These are phyloP conservation scores for Forbesichthys papilliferus DNA, from an alignment of 2,113 vertebrate species.

Conservation along the genomic window DNA sequence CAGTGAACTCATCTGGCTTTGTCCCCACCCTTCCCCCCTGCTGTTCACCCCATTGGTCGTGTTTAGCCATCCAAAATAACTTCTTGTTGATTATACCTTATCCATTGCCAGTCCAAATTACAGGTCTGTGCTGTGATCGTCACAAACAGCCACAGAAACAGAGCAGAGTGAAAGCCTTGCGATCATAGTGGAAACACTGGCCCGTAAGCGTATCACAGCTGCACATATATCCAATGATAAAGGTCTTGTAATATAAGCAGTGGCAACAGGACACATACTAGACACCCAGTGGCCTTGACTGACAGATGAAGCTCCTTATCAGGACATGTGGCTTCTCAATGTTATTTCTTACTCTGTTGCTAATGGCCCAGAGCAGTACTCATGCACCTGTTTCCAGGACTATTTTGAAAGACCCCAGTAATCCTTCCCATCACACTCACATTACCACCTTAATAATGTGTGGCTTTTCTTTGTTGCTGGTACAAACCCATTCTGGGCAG, in stretches of 20 bases:
- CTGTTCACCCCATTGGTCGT: constrained; percentile 58
- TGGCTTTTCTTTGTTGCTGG: constrained; percentile 13
- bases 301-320: constrained; percentile 16
- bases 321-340: constrained; percentile 20
- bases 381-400: constrained; percentile 64
- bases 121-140: constrained; percentile 64
- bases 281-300: neutral
- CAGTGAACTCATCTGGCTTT: constrained; percentile 68
- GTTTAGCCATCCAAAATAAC: constrained; percentile 75
- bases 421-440: constrained; percentile 47
- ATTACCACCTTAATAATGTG: constrained; percentile 42
- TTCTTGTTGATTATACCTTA: constrained; percentile 77
- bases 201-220: constrained; percentile 42
- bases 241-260: no score
- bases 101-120: constrained; percentile 78
- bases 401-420: constrained; percentile 49
- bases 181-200: constrained; percentile 31
- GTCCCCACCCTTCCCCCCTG: constrained; percentile 11
- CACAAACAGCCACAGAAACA: constrained; percentile 49
- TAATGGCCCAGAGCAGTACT: constrained; percentile 35
- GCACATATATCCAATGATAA: neutral
- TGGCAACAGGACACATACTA: neutral
- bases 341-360: constrained; percentile 57
- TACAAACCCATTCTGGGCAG: constrained; percentile 12
- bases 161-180: constrained; percentile 24